phyloP scores from a whole-genome alignment of 1,140 invertebrate genomes.

The Plodia interpunctella region DNA sequence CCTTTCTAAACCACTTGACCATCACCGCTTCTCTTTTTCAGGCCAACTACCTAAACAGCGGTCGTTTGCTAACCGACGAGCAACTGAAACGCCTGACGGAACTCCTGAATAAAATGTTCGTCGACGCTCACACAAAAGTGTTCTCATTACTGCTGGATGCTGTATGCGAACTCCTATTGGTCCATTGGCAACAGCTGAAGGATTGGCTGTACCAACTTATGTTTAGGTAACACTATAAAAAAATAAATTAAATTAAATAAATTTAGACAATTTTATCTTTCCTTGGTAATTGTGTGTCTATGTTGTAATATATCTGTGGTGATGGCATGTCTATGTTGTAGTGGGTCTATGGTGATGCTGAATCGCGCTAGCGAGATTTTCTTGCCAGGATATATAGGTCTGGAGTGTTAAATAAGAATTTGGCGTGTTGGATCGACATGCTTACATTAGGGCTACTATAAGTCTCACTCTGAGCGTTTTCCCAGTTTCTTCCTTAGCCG shows the following conservation, averaged over 20 bases:
- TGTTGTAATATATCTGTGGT: too few relatives aligned
- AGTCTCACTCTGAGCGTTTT: too few relatives aligned
- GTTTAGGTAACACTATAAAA: slow-evolving; percentile 65
- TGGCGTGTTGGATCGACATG: not conserved
- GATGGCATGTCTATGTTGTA: too few relatives aligned
- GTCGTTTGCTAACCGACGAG: slow-evolving; percentile 81
- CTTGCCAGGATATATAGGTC: not conserved
- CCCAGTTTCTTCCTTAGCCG: too few relatives aligned
- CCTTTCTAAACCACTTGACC: too few relatives aligned
- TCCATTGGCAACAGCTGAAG: slow-evolving; percentile 90
- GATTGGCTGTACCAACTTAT: slow-evolving; percentile 92
- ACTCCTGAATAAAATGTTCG: slow-evolving; percentile 96
- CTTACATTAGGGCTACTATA: slow-evolving; percentile 5
- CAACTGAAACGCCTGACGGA: slow-evolving; percentile 91
- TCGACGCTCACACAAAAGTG: slow-evolving; percentile 97
- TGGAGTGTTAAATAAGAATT: not conserved
- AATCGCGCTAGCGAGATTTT: slow-evolving; percentile 2
- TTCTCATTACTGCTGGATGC: slow-evolving; percentile 96
- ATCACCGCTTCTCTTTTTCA: slow-evolving; percentile 56
- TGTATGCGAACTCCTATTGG: slow-evolving; percentile 90
- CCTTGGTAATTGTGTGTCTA: too few relatives aligned
- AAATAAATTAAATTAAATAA: too few relatives aligned
- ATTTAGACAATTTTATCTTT: too few relatives aligned
- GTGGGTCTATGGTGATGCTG: too few relatives aligned
- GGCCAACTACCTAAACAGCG: slow-evolving; percentile 83